Conservation (phyloP, 2,113 vertebrate genomes). For the Pterocles burchelli region DNA sequence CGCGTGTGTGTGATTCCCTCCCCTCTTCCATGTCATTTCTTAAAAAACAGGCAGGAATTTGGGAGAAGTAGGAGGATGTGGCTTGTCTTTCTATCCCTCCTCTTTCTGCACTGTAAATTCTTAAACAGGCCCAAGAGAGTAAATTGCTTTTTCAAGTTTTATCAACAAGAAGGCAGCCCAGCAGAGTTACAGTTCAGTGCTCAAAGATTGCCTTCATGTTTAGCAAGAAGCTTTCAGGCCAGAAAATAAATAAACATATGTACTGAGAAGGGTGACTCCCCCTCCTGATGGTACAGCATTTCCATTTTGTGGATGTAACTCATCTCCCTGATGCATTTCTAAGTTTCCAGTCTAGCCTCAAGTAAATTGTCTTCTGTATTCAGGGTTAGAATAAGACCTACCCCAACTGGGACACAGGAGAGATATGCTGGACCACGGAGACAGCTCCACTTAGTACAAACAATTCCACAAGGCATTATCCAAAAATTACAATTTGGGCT, state of each 20-base stretch:
- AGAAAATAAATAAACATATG: neutral
- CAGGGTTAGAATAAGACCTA: neutral
- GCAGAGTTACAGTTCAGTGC: constrained; percentile 30
- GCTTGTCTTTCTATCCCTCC: neutral
- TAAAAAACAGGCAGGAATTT: neutral
- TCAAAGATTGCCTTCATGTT: constrained; percentile 5
- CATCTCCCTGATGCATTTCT: neutral
- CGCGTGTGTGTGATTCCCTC: neutral
- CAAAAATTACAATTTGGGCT: neutral
- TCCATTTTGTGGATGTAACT: neutral
- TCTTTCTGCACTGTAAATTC: constrained; percentile 21
- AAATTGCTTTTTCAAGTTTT: constrained; percentile 56
- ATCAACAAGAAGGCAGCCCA: constrained; percentile 32
- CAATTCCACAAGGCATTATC: neutral
- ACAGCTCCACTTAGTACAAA: neutral
- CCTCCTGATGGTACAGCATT: neutral
- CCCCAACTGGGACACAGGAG: neutral
- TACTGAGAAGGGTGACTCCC: neutral
- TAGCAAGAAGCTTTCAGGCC: neutral
- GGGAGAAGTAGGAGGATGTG: neutral
- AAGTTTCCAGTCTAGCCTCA: neutral
- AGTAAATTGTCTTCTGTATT: neutral
- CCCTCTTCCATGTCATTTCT: neutral
- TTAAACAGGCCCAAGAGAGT: neutral
- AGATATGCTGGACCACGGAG: neutral